phyloP scores from a whole-genome alignment of 37 sponge, comb jelly and placozoan genomes.

The Hexactinellida sp. region DNA sequence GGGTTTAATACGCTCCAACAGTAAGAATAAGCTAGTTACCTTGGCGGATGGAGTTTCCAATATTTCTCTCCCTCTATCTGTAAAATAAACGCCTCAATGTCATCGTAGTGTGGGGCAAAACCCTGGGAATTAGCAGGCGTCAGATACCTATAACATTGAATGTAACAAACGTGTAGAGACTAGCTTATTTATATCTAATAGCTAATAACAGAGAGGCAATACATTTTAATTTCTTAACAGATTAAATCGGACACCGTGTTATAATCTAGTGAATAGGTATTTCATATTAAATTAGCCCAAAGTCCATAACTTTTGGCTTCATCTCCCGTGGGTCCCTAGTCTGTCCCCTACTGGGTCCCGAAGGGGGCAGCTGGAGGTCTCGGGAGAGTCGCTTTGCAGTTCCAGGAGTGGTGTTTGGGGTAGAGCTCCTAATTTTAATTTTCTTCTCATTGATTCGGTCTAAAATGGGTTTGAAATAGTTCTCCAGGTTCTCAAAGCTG shows the following conservation, averaged over 20 bases:
- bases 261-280: too few species aligned
- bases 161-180: too few species aligned
- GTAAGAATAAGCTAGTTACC: slow-evolving; percentile 21
- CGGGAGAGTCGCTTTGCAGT: background rate
- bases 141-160: slow-evolving; percentile 61
- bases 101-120: slow-evolving; percentile 98
- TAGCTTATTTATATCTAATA: too few species aligned
- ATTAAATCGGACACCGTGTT: too few species aligned
- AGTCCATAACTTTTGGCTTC: background rate
- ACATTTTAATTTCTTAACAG: too few species aligned
- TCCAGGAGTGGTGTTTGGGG: background rate
- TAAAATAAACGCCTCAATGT: slow-evolving; percentile 96
- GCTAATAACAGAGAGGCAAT: too few species aligned
- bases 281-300: background rate
- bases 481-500: background rate
- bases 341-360: background rate
- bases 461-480: background rate
- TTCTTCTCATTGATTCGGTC: slow-evolving; percentile 5
- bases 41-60: slow-evolving; percentile 79
- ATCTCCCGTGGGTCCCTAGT: background rate
- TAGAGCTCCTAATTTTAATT: background rate
- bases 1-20: too few species aligned
- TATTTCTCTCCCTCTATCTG: slow-evolving; percentile 93
- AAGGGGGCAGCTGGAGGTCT: background rate
- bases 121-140: slow-evolving; percentile 90